Evolutionary conservation across 1,140 invertebrate genomes (phyloP).

Genomic region (Orussus abietinus): DNA sequence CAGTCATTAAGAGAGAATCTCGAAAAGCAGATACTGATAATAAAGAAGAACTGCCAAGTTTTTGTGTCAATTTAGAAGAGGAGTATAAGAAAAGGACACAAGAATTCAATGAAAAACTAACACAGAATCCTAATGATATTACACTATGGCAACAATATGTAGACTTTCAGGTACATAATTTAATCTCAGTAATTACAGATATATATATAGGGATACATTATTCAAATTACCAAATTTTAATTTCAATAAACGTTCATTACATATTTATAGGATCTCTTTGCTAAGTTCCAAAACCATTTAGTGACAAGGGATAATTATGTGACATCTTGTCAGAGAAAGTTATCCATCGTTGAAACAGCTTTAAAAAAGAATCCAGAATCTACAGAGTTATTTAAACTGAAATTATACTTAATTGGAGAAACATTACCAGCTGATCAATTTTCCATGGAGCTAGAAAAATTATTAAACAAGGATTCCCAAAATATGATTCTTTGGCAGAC

Average conservation of each 20-base stretch:
- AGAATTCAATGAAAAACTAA: conserved; percentile 53
- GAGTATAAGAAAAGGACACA: conserved; percentile 49
- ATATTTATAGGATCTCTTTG: conserved; percentile 25
- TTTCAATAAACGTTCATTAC: conserved; percentile 1
- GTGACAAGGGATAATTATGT: conserved; percentile 44
- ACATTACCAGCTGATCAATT: conserved; percentile 55
- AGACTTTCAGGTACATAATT: conserved; percentile 53
- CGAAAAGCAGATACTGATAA: conserved; percentile 23
- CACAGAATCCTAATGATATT: conserved; percentile 52
- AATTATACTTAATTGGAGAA: conserved; percentile 51
- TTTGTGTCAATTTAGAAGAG: conserved; percentile 42
- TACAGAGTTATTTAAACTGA: conserved; percentile 48
- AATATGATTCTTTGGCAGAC: conserved; percentile 59
- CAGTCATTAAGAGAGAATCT: conserved; percentile 28
- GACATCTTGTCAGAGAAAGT: conserved; percentile 49
- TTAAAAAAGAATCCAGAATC: conserved; percentile 52
- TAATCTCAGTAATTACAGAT: no score
- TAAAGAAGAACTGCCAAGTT: conserved; percentile 23
- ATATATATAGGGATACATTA: no score
- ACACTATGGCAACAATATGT: conserved; percentile 58
- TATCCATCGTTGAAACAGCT: conserved; percentile 58
- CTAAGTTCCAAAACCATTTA: conserved; percentile 31
- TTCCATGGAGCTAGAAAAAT: conserved; percentile 47
- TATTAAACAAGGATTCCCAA: conserved; percentile 54
- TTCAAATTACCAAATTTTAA: no score